Percentiles rank a stretch among this genome's conserved stretches.
These are phyloP conservation scores for Exephanes ischioxanthus DNA, from an alignment of 2,888 invertebrate species.

Conservation along the genomic window DNA sequence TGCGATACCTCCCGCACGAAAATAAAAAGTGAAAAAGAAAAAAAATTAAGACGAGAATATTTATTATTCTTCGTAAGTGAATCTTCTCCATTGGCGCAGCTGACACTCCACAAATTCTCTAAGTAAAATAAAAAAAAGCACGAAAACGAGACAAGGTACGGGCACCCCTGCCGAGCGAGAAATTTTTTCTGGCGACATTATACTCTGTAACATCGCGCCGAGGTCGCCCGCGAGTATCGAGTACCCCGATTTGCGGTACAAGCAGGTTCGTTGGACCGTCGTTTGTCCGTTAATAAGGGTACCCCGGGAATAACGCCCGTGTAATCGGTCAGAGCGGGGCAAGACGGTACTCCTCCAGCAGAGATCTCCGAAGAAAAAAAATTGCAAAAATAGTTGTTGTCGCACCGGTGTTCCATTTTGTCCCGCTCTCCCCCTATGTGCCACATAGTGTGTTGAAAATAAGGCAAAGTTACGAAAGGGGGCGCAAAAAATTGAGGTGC, in stretches of 20 bases:
- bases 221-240: conserved; percentile 57
- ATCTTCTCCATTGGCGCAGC: conserved; percentile 31
- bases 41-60: conserved; percentile 20
- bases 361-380: neutral
- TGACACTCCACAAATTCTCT: conserved; percentile 1
- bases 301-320: conserved; percentile 8
- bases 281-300: conserved; percentile 54
- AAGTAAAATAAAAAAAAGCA: conserved; percentile 9
- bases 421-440: neutral
- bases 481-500: conserved; percentile 29
- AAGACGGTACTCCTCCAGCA: neutral
- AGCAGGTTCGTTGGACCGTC: conserved; percentile 46
- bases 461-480: conserved; percentile 28
- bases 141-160: conserved; percentile 17
- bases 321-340: neutral
- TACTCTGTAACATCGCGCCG: conserved; percentile 6
- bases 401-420: too few species aligned
- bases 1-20: conserved; percentile 59
- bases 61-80: conserved; percentile 53
- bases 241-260: conserved; percentile 67
- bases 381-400: neutral
- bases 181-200: conserved; percentile 7
- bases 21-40: conserved; percentile 24
- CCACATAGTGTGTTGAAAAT: conserved; percentile 19
- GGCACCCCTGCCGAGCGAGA: conserved; percentile 36